These are phyloP conservation scores for Siphonodentalium dalli DNA, from an alignment of 2,888 invertebrate species.

Conservation along the genomic window DNA sequence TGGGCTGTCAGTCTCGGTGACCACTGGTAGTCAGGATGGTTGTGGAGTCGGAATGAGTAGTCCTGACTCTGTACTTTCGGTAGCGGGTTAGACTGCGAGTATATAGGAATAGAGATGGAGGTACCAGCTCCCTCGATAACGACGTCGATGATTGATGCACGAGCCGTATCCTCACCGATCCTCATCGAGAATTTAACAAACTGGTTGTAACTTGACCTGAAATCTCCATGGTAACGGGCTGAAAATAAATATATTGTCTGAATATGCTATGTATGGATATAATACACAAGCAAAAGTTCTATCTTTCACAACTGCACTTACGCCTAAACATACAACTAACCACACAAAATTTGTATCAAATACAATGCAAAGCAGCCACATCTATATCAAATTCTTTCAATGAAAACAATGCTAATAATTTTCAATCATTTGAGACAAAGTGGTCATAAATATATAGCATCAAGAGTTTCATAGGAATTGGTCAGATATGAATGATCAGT, in stretches of 20 bases:
- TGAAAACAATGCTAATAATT: too few species aligned
- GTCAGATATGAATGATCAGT: too few species aligned
- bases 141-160: conserved; percentile 85
- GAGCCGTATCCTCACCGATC: conserved; percentile 80
- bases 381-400: too few species aligned
- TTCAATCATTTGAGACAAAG: too few species aligned
- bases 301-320: too few species aligned
- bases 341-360: too few species aligned
- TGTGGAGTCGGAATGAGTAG: conserved; percentile 87
- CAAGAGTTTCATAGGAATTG: too few species aligned
- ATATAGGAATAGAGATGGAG: conserved; percentile 86
- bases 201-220: conserved; percentile 87
- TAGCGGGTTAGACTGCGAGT: conserved; percentile 86
- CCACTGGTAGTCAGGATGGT: conserved; percentile 92
- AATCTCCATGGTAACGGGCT: conserved; percentile 74
- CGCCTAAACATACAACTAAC: too few species aligned
- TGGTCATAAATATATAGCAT: too few species aligned
- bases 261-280: too few species aligned
- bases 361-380: too few species aligned
- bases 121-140: conserved; percentile 85
- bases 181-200: conserved; percentile 87
- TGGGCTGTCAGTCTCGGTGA: conserved; percentile 85
- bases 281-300: too few species aligned
- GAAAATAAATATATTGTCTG: conserved; percentile 40
- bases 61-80: conserved; percentile 70